Percentiles rank a stretch among this genome's conserved stretches.
These are phyloP conservation scores for Myotis myotis DNA, from an alignment of 2,797 vertebrate genomes.

Conservation along the genomic window DNA sequence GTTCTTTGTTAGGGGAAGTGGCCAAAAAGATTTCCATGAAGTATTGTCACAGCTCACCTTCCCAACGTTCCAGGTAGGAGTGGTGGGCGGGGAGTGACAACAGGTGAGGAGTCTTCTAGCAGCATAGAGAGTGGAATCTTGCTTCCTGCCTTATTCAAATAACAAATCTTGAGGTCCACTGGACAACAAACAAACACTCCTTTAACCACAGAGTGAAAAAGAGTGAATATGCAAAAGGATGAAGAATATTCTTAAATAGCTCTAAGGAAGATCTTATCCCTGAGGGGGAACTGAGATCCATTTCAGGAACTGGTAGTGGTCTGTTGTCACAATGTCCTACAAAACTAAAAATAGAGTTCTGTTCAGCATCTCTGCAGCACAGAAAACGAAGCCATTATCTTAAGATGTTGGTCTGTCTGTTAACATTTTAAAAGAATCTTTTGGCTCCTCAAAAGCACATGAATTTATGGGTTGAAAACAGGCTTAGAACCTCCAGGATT, in stretches of 20 bases:
- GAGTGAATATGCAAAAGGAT: not conserved
- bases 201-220: not conserved
- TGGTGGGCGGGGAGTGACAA: not conserved
- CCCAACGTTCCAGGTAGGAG: not conserved
- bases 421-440: not conserved
- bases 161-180: not conserved
- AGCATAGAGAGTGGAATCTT: not conserved
- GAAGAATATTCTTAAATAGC: not conserved
- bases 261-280: not conserved
- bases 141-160: not conserved
- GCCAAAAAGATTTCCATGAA: not conserved
- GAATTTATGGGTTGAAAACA: constrained; percentile 59
- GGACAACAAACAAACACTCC: not conserved
- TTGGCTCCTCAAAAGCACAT: constrained; percentile 31
- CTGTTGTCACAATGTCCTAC: not conserved
- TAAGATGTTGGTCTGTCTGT: not conserved
- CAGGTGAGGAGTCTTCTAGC: not conserved
- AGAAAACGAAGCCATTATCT: not conserved
- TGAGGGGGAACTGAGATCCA: not conserved
- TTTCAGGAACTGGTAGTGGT: not conserved
- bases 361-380: not conserved
- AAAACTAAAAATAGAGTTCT: not conserved
- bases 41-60: not conserved
- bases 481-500: constrained; percentile 38
- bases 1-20: not conserved